Conservation (phyloP, 2,888 invertebrate species). For the Spodoptera exigua region DNA sequence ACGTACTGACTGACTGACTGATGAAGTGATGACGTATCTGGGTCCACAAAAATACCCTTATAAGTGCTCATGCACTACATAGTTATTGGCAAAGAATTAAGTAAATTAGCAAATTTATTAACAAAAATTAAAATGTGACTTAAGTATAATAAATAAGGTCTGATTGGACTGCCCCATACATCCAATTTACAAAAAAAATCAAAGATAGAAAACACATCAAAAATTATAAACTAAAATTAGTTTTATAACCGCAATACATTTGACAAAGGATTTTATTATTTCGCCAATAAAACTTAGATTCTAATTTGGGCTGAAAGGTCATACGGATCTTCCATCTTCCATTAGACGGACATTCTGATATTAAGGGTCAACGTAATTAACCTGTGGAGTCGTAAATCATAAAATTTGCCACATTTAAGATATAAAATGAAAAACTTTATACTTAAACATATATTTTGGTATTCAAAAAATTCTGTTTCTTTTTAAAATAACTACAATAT, state of each 20-base stretch:
- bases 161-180: too few relatives aligned
- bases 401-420: slow-evolving; percentile 24
- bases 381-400: slow-evolving; percentile 42
- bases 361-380: slow-evolving; percentile 45
- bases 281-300: slow-evolving; percentile 8
- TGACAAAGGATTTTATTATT: slow-evolving; percentile 27
- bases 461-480: slow-evolving; percentile 1
- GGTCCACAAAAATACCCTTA: too few relatives aligned
- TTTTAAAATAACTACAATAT: not conserved
- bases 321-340: slow-evolving; percentile 17
- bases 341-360: slow-evolving; percentile 17
- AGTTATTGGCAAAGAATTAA: too few relatives aligned
- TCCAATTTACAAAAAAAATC: too few relatives aligned
- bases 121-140: too few relatives aligned
- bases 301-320: slow-evolving; percentile 12
- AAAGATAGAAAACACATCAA: too few relatives aligned
- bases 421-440: slow-evolving; percentile 18
- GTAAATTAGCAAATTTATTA: too few relatives aligned
- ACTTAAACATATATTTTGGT: not conserved
- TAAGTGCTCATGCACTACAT: too few relatives aligned
- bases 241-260: not conserved
- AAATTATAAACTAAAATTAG: not conserved
- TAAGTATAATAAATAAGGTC: too few relatives aligned
- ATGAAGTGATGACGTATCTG: too few relatives aligned
- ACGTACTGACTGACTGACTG: too few relatives aligned